phyloP scores from a whole-genome alignment of 1,140 invertebrate genomes.

The Physella acuta region DNA sequence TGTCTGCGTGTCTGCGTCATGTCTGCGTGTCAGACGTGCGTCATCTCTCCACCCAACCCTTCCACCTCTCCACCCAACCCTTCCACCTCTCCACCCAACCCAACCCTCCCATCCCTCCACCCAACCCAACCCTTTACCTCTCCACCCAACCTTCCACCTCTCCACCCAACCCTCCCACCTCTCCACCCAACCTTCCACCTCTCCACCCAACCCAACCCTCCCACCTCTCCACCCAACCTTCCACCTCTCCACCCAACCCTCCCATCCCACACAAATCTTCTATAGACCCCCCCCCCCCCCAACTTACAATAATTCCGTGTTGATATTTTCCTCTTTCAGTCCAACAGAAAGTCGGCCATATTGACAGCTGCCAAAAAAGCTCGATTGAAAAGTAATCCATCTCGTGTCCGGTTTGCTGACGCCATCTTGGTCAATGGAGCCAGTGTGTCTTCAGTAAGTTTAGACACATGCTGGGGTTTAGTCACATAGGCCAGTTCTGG shows the following conservation, averaged over 20 bases:
- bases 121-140: neutral
- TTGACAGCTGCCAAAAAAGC: conserved; percentile 84
- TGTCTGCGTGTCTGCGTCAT: too few species aligned
- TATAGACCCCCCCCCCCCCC: too few species aligned
- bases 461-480: too few species aligned
- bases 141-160: neutral
- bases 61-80: neutral
- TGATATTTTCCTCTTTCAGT: conserved; percentile 59
- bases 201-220: neutral
- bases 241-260: too few species aligned
- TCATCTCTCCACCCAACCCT: neutral
- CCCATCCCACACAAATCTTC: too few species aligned
- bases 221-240: neutral
- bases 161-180: neutral
- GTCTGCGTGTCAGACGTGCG: too few species aligned
- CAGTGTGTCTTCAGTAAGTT: conserved; percentile 55
- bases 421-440: conserved; percentile 84
- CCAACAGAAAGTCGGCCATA: conserved; percentile 76
- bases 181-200: neutral
- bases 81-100: neutral
- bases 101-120: neutral
- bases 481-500: too few species aligned
- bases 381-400: conserved; percentile 76
- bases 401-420: conserved; percentile 84
- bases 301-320: neutral